Evolutionary conservation across 2,113 vertebrate genomes (phyloP).

Genomic region (Myxocyprinus asiaticus): DNA sequence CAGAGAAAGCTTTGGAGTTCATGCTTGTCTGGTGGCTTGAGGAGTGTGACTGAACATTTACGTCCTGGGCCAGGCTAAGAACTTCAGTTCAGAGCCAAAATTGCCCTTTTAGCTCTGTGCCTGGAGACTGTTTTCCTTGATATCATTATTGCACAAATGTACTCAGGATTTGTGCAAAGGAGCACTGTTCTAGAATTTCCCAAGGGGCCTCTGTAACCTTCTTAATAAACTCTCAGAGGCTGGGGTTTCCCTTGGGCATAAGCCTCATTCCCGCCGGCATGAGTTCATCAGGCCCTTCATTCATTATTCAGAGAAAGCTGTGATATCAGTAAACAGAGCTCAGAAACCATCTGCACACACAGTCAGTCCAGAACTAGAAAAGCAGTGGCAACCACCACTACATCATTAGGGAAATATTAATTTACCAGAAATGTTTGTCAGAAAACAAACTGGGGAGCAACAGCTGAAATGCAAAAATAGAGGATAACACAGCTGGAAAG

Average conservation of each 20-base stretch:
- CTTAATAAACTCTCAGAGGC: conserved; percentile 5
- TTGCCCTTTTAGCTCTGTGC: background rate
- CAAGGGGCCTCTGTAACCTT: background rate
- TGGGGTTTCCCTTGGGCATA: conserved; percentile 14
- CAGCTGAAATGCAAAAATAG: no score
- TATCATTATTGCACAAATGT: background rate
- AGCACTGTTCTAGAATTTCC: background rate
- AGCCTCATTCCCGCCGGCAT: background rate
- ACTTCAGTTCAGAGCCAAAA: background rate
- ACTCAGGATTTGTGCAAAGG: background rate
- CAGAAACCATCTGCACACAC: conserved; percentile 35
- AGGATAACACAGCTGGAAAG: no score
- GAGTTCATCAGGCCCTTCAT: background rate
- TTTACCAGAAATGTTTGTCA: background rate
- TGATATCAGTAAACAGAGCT: conserved; percentile 36
- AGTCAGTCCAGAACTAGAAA: conserved; percentile 4
- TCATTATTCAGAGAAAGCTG: conserved; percentile 18
- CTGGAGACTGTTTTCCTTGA: background rate
- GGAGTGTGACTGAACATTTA: background rate
- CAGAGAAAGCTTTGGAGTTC: background rate
- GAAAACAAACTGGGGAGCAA: background rate
- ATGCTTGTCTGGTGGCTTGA: no score
- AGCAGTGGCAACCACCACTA: background rate
- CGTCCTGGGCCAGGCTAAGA: background rate
- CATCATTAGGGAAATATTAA: background rate